Base-by-base conservation (phyloP, 2,797 vertebrate genomes). In the Neosalanx taihuensis region DNA sequence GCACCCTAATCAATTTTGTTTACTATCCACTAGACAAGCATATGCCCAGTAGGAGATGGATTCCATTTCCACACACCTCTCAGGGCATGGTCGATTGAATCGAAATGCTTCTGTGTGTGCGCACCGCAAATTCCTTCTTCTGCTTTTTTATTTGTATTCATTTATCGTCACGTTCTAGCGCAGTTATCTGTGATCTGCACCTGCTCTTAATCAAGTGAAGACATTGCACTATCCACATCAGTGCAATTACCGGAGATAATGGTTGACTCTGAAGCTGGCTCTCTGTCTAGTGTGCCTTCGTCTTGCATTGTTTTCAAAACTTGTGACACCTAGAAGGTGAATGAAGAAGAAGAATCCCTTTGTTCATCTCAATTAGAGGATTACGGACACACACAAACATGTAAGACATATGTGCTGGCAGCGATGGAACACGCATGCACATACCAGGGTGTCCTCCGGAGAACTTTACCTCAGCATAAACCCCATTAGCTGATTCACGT, bases 1-100 rank as follows among this genome's bases (percentile, higher is more conserved):
- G 72, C 17, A 53, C 18, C 73, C 37, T 12, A 12, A 79, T 66
- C 82, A 79, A 82, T 79, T 76, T 60, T 68, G 77, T 70, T 78
- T 13, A 79, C 74, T 73, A 78, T 76, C 72, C 60, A 76, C 75
- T 75, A n/a, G 64, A 46, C 79, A 53, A 53, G 51, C 37, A 41
- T 41, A 41, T 41, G 37, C 37, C 51, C 51, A 53, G 15, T 18
- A 53, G 17, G 18, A 53, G 18, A 18, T 6, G 37, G 37, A 53
- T 53, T 53, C 9, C 35, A 37, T 37, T 71, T 26, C 58, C 58
- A 10, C 58, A 20, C n/a, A 20, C 64, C 73, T 75, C 51, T 72
- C 57, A 66, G 70, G 64, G 74, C 29, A 64, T 41, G 64, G 10
- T 41, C 26, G 20, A 46, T 66, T 66, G 10, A 29, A n/a, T 53